Evolutionary conservation across 1,140 invertebrate species (phyloP), one percentile per base, ranked within the genome.

Genomic region (Aphelenchoides avenae): DNA sequence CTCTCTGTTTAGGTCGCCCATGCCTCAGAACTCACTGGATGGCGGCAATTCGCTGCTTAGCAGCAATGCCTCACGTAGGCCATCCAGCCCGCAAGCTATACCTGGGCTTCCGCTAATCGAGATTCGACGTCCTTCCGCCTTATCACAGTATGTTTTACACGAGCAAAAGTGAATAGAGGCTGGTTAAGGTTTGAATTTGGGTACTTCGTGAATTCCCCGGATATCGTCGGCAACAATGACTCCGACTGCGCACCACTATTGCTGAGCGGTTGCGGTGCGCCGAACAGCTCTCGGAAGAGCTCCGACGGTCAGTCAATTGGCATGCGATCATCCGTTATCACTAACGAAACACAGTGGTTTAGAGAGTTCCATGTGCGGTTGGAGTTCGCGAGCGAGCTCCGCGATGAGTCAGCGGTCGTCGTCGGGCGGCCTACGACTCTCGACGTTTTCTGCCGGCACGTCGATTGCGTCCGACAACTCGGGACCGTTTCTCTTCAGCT

Each of bases 381-480:
- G 73, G 74, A 73, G 70, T 31, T 72, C 68, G 6, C 64, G 73
- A 9, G 73, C 73, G 20, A 71, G 66, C n/a, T 71, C 67, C 11
- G 70, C 58, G 11, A 69, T 75, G 72, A 71, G 66, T 54, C 74
- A 77, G 40, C 57, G 73, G 1, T 75, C 71, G 5, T 75, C 72
- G 1, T 68, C 61, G 24, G 73, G 75, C 18, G 73, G 73, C 1
- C 47, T 75, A 5, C 27, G 73, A 24, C 44, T 75, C 9, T 76
- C 73, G 9, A 75, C 73, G 13, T 75, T 77, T 51, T 77, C 74
- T 3, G 71, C 52, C 33, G 71, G 71, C 18, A 75, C 73, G 5
- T 73, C 69, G 24, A 75, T 75, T 29, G 74, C 74, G 9, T 77
- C 74, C 1, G 73, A 75, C 54, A 75, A 75, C 24, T 75, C 71